These are phyloP conservation scores for Garrulus glandarius DNA, from an alignment of 2,797 vertebrate species.

Conservation along the genomic window DNA sequence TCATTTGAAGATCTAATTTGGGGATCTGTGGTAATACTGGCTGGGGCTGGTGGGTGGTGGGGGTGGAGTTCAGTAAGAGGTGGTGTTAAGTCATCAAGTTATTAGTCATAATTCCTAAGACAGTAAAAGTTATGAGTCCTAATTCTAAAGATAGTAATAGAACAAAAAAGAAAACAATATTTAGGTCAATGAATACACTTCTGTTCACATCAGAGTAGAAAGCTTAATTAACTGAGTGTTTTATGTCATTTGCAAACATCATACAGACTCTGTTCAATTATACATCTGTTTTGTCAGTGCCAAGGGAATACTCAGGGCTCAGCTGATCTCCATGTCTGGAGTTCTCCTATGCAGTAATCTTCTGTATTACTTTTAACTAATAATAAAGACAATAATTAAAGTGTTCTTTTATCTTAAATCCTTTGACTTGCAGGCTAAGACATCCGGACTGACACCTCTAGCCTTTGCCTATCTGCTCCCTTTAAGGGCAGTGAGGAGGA, in stretches of 20 bases:
- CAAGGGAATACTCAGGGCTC: neutral
- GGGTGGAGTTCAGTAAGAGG: neutral
- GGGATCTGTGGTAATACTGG: neutral
- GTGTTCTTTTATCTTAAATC: neutral
- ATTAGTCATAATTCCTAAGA: neutral
- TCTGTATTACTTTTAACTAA: slow-evolving; percentile 9
- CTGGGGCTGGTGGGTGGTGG: fast-evolving
- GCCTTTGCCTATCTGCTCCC: neutral
- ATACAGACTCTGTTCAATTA: neutral
- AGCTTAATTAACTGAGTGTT: slow-evolving; percentile 23
- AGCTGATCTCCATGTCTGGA: neutral
- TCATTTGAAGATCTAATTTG: neutral
- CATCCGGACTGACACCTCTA: neutral
- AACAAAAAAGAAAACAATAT: neutral
- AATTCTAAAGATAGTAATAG: neutral
- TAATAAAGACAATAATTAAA: neutral
- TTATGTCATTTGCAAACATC: slow-evolving; percentile 27
- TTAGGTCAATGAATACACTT: neutral
- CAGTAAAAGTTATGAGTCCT: neutral
- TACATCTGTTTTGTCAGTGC: neutral
- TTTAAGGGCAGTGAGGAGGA: neutral
- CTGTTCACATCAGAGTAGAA: neutral
- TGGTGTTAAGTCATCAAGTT: neutral
- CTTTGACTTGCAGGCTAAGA: neutral
- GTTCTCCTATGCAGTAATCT: neutral